A percentile compares a stretch with the other conserved stretches of the same genome.
These are phyloP conservation scores for Phengaris arion DNA, from an alignment of 2,888 invertebrate species.

Conservation along the genomic window DNA sequence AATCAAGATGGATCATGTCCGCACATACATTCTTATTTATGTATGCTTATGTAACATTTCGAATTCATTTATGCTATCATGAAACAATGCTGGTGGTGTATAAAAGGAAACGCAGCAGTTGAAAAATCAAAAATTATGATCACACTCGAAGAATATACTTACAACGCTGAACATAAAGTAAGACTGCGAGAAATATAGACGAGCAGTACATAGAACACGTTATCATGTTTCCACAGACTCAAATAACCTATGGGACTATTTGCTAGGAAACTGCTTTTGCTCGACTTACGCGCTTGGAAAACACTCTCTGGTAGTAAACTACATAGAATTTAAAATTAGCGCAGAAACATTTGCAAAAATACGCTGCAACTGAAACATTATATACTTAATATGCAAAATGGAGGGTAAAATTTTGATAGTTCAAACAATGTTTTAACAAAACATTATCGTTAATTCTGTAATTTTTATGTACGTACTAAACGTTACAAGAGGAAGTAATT, in stretches of 20 bases:
- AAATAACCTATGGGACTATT: slow-evolving; percentile 19
- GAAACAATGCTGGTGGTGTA: slow-evolving; percentile 10
- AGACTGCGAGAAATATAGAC: not conserved
- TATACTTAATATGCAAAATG: not conserved
- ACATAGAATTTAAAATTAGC: not conserved
- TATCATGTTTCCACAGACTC: not conserved
- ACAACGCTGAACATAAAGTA: slow-evolving; percentile 1
- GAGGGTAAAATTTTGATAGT: not conserved
- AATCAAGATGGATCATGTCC: slow-evolving; percentile 60
- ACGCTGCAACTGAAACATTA: not conserved
- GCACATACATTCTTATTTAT: slow-evolving; percentile 22
- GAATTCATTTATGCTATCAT: slow-evolving; percentile 19
- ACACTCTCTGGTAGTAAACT: not conserved
- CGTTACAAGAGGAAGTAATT: slow-evolving; percentile 12
- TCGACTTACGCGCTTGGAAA: slow-evolving; percentile 5
- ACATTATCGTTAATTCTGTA: not conserved
- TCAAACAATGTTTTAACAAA: not conserved
- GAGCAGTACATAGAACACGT: slow-evolving; percentile 4
- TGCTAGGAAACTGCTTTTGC: slow-evolving; percentile 1
- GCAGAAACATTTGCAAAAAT: not conserved
- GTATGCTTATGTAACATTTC: slow-evolving; percentile 6
- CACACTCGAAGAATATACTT: not conserved
- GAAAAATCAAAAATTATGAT: not conserved
- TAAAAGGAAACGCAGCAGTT: not conserved
- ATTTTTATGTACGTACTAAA: not conserved